phyloP scores from a whole-genome alignment of 2,888 invertebrate genomes.

The Aphidius colemani region DNA sequence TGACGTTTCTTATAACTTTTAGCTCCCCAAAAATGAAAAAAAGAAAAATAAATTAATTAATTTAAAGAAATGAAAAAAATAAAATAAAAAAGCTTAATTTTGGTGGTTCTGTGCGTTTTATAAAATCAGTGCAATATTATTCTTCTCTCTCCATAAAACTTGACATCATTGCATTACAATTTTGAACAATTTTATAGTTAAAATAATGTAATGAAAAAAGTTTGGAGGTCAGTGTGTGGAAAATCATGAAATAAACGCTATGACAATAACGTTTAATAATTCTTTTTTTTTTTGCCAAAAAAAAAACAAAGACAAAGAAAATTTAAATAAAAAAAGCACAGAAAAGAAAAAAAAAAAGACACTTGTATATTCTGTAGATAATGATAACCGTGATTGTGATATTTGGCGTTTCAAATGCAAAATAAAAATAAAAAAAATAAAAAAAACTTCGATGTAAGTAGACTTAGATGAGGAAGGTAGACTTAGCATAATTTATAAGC shows the following conservation, averaged over 20 bases:
- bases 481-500: constrained; percentile 28
- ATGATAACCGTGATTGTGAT: constrained; percentile 56
- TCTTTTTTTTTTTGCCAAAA: not conserved
- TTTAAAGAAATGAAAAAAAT: no score
- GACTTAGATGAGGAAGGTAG: no score
- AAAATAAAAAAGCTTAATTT: no score
- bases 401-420: constrained; percentile 55
- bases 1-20: no score
- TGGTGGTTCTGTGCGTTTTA: not conserved
- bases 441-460: constrained; percentile 41
- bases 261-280: no score
- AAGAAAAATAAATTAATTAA: no score
- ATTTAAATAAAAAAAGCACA: constrained; percentile 3
- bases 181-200: no score
- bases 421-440: constrained; percentile 3
- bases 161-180: constrained; percentile 1
- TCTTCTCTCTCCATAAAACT: not conserved
- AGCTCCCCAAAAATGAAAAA: not conserved
- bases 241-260: no score
- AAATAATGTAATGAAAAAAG: constrained; percentile 21
- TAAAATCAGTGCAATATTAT: constrained; percentile 24
- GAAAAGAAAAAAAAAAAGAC: constrained; percentile 9
- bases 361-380: constrained; percentile 58
- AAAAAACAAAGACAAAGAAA: constrained; percentile 22
- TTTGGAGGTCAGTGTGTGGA: no score